Evolutionary conservation across 2,888 invertebrate genomes (phyloP).

Genomic region (Patella depressa): DNA sequence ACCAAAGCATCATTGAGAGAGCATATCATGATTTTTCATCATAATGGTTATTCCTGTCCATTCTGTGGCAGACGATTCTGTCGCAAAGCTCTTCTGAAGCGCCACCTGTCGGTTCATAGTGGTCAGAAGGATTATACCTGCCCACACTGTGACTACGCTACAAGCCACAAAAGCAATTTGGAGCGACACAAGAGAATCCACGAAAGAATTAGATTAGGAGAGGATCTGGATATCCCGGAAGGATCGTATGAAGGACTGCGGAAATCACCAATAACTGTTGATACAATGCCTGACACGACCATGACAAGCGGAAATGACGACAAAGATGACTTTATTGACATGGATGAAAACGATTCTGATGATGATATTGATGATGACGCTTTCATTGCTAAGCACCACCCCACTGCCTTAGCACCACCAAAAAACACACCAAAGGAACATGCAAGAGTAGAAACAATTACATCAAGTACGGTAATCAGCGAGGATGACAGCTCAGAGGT

Average conservation of each 20-base stretch:
- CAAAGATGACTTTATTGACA: conserved; percentile 14
- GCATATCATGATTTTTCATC: conserved; percentile 71
- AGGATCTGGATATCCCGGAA: conserved; percentile 31
- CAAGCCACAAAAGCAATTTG: conserved; percentile 73
- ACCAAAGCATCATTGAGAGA: conserved; percentile 72
- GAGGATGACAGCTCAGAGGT: neutral
- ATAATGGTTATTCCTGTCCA: conserved; percentile 71
- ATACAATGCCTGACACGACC: conserved; percentile 35
- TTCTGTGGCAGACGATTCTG: conserved; percentile 72
- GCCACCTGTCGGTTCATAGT: conserved; percentile 73
- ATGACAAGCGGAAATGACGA: conserved; percentile 8
- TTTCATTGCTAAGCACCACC: conserved; percentile 1
- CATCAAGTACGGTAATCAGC: neutral
- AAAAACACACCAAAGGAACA: neutral
- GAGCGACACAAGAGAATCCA: conserved; percentile 71
- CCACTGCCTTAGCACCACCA: neutral
- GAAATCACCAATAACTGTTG: conserved; percentile 25
- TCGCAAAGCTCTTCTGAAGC: conserved; percentile 72
- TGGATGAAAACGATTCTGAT: conserved; percentile 17
- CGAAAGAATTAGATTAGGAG: conserved; percentile 40
- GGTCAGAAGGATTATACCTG: conserved; percentile 72
- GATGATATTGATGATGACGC: conserved; percentile 20
- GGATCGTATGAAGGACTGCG: neutral
- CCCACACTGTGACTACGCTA: conserved; percentile 71
- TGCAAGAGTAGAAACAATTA: neutral